Evolutionary conservation across 2,888 invertebrate species (phyloP), one percentile per base, ranked within the genome.

Genomic region (Brenthis daphne): DNA sequence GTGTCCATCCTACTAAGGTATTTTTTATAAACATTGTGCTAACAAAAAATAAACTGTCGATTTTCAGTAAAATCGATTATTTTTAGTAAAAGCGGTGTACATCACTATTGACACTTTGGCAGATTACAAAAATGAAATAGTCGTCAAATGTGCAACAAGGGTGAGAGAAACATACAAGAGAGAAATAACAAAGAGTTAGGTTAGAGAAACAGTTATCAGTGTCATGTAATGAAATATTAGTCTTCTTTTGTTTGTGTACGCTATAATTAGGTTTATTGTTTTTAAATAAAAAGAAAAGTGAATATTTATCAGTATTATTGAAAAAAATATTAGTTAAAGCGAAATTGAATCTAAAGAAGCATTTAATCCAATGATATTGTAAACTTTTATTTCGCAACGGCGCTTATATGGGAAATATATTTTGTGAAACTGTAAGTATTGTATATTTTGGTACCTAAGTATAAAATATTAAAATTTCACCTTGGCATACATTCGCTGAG

Each of bases 371-470:
- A 74, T 71, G 74, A 70, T 67, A 63, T 69, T 55, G 48, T 70
- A 70, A 75, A 64, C 70, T 73, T 71, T 68, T 60, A 60, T 67
- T 71, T 57, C 48, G 58, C 56, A 68, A 73, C 61, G 58, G 57
- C 47, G 54, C 60, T 74, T 76, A 68, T 76, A 76, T 76, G 76
- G 76, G 70, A 75, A 72, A 70, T 57, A 69, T 61, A 67, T 60
- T 69, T 74, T 68, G 57, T 64, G 57, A 71, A 74, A 69, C 71
- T 73, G 76, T 76, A 64, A 74, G 76, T 74, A 43, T 33, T n/a
- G 57, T 24, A 57, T 47, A 29, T 57, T 65, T 57, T 58, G 37
- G 37, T 11, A 43, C 11, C 2, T 2, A 43, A 43, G 8, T 43
- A 11, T 29, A 3, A 24, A 29, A 43, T 43, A 43, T 11, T 43